Conservation (phyloP, 2,113 vertebrate species). For the Cromileptes altivelis region DNA sequence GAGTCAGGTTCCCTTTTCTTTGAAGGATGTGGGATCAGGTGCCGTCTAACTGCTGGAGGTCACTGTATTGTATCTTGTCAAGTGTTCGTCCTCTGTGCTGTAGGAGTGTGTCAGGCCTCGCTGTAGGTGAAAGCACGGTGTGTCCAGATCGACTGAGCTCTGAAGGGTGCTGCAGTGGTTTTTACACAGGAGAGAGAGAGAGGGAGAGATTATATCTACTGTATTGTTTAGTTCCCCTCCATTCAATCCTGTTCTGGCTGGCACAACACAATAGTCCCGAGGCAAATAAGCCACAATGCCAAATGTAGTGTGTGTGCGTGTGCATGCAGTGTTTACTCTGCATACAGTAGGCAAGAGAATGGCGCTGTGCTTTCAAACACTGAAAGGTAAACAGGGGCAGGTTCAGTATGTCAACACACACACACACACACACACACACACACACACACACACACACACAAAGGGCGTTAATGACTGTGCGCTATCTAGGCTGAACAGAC, state of each 20-base stretch:
- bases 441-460: conserved; percentile 16
- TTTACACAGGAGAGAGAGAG: conserved; percentile 37
- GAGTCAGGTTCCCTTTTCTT: conserved; percentile 67
- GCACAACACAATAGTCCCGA: conserved; percentile 54
- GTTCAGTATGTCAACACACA: conserved; percentile 44
- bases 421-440: conserved; percentile 19
- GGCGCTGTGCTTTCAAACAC: conserved; percentile 58
- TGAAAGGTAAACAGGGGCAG: conserved; percentile 55
- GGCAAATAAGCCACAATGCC: conserved; percentile 58
- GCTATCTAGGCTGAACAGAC: conserved; percentile 66
- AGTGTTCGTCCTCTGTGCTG: conserved; percentile 33
- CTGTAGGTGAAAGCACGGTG: conserved; percentile 18
- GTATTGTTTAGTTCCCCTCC: conserved; percentile 53
- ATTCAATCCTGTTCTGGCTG: conserved; percentile 53
- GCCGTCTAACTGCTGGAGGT: conserved; percentile 37
- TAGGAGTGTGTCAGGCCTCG: conserved; percentile 9
- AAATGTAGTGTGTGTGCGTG: conserved; percentile 33
- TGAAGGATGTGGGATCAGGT: conserved; percentile 59
- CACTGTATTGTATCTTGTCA: conserved; percentile 40
- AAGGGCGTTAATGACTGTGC: conserved; percentile 36
- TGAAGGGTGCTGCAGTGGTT: conserved; percentile 44
- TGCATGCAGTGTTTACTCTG: conserved; percentile 49
- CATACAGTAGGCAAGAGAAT: conserved; percentile 49
- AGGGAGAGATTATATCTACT: conserved; percentile 62
- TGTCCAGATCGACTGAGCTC: conserved; percentile 31